phyloP scores from a whole-genome alignment of 2,113 vertebrate genomes.

The Cochlearius cochlearius region DNA sequence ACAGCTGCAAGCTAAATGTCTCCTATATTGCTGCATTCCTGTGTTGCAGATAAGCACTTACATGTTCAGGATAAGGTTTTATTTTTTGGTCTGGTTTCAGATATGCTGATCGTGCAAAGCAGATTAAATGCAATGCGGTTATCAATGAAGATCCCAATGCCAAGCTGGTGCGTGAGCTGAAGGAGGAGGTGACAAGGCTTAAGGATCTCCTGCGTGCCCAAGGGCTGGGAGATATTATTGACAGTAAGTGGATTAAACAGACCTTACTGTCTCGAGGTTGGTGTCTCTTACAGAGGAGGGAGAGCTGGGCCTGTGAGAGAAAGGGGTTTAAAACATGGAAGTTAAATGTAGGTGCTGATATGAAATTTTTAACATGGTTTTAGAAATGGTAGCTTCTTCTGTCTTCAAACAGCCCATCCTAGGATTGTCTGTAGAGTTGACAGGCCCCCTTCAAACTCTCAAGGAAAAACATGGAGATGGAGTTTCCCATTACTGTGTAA shows the following conservation, averaged over 20 bases:
- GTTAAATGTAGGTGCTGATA: neutral
- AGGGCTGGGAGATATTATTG: conserved; percentile 95
- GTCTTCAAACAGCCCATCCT: neutral
- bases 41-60: neutral
- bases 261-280: neutral
- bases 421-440: neutral
- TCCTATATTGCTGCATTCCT: neutral
- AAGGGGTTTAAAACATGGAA: neutral
- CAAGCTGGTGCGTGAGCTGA: conserved; percentile 94
- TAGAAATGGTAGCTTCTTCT: neutral
- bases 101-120: conserved; percentile 96
- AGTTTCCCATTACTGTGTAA: neutral
- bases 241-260: conserved; percentile 85
- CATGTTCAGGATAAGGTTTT: neutral
- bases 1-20: neutral
- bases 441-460: neutral
- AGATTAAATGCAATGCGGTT: conserved; percentile 98
- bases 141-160: conserved; percentile 99
- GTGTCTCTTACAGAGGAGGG: neutral
- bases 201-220: conserved; percentile 95
- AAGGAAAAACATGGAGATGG: neutral
- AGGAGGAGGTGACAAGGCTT: conserved; percentile 93
- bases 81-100: conserved; percentile 63
- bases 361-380: neutral
- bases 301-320: neutral